phyloP scores from a whole-genome alignment of 2,113 vertebrate genomes.

The Chloropsis hardwickii region DNA sequence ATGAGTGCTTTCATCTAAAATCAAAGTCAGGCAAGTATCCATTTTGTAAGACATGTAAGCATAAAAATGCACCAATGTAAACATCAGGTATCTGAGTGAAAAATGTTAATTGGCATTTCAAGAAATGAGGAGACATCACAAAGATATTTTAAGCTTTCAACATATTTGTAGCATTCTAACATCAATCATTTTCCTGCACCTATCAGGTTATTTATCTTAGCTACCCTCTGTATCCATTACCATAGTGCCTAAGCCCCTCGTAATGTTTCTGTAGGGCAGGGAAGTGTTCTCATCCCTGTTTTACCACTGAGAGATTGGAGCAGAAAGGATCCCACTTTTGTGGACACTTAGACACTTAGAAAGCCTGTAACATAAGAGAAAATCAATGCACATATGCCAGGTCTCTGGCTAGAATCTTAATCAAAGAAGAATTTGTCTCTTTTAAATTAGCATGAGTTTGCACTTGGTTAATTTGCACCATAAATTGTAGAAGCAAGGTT shows the following conservation, averaged over 20 bases:
- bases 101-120: conserved; percentile 69
- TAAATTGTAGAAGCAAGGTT: not conserved
- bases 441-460: not conserved
- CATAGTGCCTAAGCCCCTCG: not conserved
- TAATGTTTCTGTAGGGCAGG: not conserved
- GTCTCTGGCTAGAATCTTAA: not conserved
- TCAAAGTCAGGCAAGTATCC: conserved; percentile 45
- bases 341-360: not conserved
- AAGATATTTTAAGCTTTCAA: conserved; percentile 67
- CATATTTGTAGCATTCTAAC: conserved; percentile 59
- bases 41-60: conserved; percentile 35
- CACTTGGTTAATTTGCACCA: not conserved
- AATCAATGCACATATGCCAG: not conserved
- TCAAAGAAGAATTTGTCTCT: not conserved
- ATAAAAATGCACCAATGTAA: conserved; percentile 54
- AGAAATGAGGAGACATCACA: conserved; percentile 56
- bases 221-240: conserved; percentile 35
- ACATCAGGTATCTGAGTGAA: conserved; percentile 66
- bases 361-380: not conserved
- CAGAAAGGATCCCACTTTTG: not conserved
- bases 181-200: conserved; percentile 62
- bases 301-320: not conserved
- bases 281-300: not conserved
- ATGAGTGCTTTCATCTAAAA: conserved; percentile 34
- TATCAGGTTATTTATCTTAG: conserved; percentile 65